Base-by-base conservation (phyloP, 92 coral and sea anemone genomes). In the Virgularia gustaviana region DNA sequence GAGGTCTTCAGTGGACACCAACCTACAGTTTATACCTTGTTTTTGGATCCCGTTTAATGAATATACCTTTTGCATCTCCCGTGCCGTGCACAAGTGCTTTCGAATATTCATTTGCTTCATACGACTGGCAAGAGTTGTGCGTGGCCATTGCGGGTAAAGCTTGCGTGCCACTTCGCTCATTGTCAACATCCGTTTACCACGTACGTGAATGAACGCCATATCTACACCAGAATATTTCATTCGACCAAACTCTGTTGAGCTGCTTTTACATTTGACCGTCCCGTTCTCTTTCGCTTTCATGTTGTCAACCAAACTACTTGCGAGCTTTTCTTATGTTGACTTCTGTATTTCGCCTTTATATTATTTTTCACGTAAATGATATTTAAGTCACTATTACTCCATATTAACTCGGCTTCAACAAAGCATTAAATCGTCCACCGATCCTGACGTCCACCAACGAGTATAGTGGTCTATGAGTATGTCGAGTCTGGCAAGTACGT, bases 121-220 rank as follows among this genome's bases (percentile, higher is more conserved):
- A 15, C 75, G 60, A 33, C 20, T 47, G 9, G 32, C 33, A 22
- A 68, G 55, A 13, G 75, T 68, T 32, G 75, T 51, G 15, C 75
- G 60, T 49, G 75, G 75, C 75, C 75, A 68, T 7, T 49, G 35
- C 32, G 75, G 30, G 62, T 68, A 68, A 28, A 68, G 55, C 34
- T 68, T 68, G 60, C 75, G 53, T 49, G 75, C 41, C n/a, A 68
- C 61, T 68, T 68, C 75, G 11, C 75, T 68, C 75, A 68, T 68
- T 68, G 75, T 47, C 59, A 68, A 68, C 75, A 68, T 68, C 39
- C 53, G 39, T 61, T 68, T 68, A 32, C 75, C 75, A 32, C 75
- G 75, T 49, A 68, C 36, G 35, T 68, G 35, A 49, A 68, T 68
- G 23, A 25, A 68, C 34, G 75, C 75, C 75, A 68, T 68, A 35